Percentiles rank a stretch among this genome's conserved stretches.
These are phyloP conservation scores for Empidonax alnorum DNA, from an alignment of 2,113 vertebrate genomes.

Conservation along the genomic window DNA sequence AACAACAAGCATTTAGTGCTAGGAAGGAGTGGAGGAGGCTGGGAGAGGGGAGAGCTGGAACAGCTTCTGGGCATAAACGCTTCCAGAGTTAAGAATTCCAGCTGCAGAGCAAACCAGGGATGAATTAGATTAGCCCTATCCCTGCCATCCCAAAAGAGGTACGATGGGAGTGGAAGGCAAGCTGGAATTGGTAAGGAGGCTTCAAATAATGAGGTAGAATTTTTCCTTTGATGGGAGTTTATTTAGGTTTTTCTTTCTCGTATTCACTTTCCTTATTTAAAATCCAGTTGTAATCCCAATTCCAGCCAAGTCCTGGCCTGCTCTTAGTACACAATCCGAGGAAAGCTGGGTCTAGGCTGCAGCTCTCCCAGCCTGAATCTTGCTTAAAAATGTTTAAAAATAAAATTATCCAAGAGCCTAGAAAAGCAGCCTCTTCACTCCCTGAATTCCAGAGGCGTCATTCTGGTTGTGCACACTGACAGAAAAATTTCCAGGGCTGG, in stretches of 20 bases:
- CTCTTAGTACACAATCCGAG: fast-evolving
- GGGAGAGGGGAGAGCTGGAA: not conserved
- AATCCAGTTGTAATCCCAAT: not conserved
- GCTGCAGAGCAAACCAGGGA: not conserved
- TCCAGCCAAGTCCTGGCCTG: not conserved
- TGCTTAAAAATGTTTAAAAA: not conserved
- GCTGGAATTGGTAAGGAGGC: not conserved
- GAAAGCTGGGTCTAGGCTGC: not conserved
- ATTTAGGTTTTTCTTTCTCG: not conserved
- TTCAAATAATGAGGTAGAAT: not conserved
- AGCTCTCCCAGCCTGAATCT: not conserved
- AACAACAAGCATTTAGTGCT: not conserved
- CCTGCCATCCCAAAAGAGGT: not conserved
- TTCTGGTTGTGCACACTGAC: fast-evolving
- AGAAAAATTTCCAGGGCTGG: not conserved
- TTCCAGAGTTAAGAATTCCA: no score
- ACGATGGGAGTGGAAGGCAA: not conserved
- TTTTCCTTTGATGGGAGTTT: not conserved
- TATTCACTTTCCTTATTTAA: not conserved
- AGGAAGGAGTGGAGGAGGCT: not conserved
- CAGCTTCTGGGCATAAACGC: fast-evolving
- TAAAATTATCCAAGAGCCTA: not conserved
- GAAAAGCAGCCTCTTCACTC: not conserved
- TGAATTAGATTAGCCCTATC: not conserved
- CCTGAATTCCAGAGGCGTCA: not conserved